Base-by-base conservation (phyloP, 2,888 invertebrate genomes). In the Sinohyriopsis cumingii region DNA sequence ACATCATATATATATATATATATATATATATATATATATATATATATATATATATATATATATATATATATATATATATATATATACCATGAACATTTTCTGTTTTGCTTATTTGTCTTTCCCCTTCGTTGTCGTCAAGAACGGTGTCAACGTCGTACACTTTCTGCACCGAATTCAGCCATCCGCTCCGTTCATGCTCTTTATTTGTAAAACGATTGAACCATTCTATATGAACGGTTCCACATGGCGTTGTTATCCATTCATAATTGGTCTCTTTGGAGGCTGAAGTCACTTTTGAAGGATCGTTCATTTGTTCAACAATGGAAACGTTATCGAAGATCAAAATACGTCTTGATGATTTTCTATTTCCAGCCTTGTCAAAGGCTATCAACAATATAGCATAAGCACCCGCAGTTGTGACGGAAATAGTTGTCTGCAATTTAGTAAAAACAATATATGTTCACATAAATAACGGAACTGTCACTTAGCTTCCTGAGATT, bases 311-410 rank as follows among this genome's bases (percentile, higher is more conserved):
- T 12, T 59, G 60, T 18, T 69, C 66, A 15, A 78, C 75, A 5
- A 60, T 65, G 19, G 80, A 78, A 3, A 59, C 22, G 66, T 76
- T 66, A 54, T 80, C 80, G 67, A 67, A 80, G 18, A 80, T 53
- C 9, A 78, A 67, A 6, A 80, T 68, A 55, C 75, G 62, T 56
- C 80, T 63, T 1, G 75, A 63, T 20, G 65, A 53, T 55, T 74
- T 73, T 19, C 59, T 20, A 54, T 80, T 80, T 24, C 72, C 75
- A 19, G 80, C 80, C n/a, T 66, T 70, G 60, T 80, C 80, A 24
- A 59, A 57, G 0, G 69, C 77, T 15, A 65, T 63, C 28, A 75
- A 22, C 55, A 72, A 33, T 0, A 33, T 7, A 33, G 33, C 33
- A 33, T 33, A 33, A 0, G 33, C 33, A 6, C 33, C 33, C 33